These are phyloP conservation scores for Typhlichthys subterraneus DNA, from an alignment of 2,797 vertebrate species.

Conservation along the genomic window DNA sequence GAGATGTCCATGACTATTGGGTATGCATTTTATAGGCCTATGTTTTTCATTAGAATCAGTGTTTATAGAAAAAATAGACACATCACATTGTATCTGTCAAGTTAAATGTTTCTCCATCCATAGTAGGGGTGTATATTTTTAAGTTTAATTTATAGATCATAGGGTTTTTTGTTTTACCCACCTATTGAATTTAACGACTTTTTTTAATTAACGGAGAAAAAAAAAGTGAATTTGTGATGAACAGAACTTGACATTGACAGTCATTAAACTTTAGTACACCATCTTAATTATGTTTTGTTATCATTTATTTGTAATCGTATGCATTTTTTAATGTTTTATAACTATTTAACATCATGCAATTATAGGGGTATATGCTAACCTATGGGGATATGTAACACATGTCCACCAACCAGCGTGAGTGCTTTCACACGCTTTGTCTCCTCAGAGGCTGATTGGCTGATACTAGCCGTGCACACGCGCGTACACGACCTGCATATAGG, in stretches of 20 bases:
- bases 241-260: constrained; percentile 34
- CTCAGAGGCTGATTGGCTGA: constrained; percentile 11
- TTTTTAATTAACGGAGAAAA: constrained; percentile 31
- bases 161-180: constrained; percentile 35
- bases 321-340: background rate
- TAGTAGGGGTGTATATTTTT: constrained; percentile 9
- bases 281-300: constrained; percentile 23
- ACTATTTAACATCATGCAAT: background rate
- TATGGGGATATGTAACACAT: background rate
- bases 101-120: constrained; percentile 41
- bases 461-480: background rate
- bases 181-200: constrained; percentile 37
- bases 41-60: constrained; percentile 39
- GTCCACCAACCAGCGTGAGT: background rate
- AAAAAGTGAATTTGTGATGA: constrained; percentile 43
- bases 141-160: constrained; percentile 48
- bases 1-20: constrained; percentile 42
- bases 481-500: constrained; percentile 29
- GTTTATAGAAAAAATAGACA: constrained; percentile 36
- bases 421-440: background rate
- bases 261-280: constrained; percentile 57
- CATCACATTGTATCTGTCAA: constrained; percentile 45
- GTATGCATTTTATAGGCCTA: constrained; percentile 64
- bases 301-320: background rate
- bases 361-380: too few relatives aligned